Evolutionary conservation across 2,113 vertebrate genomes (phyloP), one percentile per base, ranked within the genome.

Genomic region (Amia ocellicauda): DNA sequence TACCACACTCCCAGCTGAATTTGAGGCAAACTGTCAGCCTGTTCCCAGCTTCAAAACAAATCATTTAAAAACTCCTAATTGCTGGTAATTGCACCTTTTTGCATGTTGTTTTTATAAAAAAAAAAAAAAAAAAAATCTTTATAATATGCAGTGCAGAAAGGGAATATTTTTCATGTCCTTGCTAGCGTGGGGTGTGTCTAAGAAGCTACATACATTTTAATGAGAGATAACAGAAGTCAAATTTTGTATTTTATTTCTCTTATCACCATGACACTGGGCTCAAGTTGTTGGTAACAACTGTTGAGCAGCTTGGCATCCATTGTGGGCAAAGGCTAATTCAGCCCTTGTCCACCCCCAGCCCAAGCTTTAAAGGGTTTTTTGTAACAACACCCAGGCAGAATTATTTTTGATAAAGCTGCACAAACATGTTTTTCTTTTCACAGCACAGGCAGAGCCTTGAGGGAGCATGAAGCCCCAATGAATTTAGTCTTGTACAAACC

Each of bases 11-110:
- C 64, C 56, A 53, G 31, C 16, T 47, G 64, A 53, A 29, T 49
- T 19, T 5, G 45, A 60, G 20, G 27, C 47, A 31, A 22, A 57
- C 28, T 52, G 64, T 60, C 47, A 60, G 64, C 64, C 57, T 50
- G 47, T 53, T 66, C 45, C 56, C 64, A 26, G 64, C 64, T 66
- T 66, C 64, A 66, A 66, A 66, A 66, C 64, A 66, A 59, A 66
- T 66, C 64, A 66, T 66, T 66, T 66, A 60, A 66, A 66, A 60
- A 60, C 54, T 54, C 51, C 31, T 66, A 60, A 66, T 60, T 66
- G 57, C 51, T 60, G 56, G 40, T 66, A 66, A 66, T 66, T 66
- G 57, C 64, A 66, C 57, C 56, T 60, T 59, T 66, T 60, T 66
- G 45, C 64, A 58, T 66, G 50, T 63, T 63, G 56, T n/a, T n/a